Conservation (phyloP, 1,140 invertebrate species). For the Tetramorium parvispinum region DNA sequence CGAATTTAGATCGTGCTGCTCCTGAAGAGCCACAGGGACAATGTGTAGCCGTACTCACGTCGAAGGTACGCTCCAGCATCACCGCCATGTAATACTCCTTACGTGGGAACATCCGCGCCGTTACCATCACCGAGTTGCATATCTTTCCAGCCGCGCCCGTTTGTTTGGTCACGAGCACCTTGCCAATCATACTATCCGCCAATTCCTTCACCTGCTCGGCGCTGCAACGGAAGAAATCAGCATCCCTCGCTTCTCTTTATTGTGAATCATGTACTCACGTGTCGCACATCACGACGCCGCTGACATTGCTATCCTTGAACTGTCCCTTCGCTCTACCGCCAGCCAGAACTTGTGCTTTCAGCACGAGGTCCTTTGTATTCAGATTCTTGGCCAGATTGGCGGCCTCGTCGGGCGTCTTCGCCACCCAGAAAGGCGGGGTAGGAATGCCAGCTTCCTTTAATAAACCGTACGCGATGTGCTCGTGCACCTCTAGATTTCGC, state of each 20-base stretch:
- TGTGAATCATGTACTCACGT: slow-evolving; percentile 88
- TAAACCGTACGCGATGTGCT: slow-evolving; percentile 96
- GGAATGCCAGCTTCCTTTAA: slow-evolving; percentile 94
- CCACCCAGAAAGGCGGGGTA: slow-evolving; percentile 97
- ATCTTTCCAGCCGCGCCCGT: slow-evolving; percentile 96
- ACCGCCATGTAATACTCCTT: slow-evolving; percentile 98
- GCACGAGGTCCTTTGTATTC: slow-evolving; percentile 94
- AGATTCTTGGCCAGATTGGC: slow-evolving; percentile 91
- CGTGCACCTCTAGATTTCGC: slow-evolving; percentile 96
- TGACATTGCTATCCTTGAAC: slow-evolving; percentile 96
- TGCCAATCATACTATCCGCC: slow-evolving; percentile 95
- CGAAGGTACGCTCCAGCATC: slow-evolving; percentile 97
- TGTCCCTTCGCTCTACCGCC: slow-evolving; percentile 97
- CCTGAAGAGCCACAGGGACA: not conserved
- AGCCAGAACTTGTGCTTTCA: slow-evolving; percentile 98
- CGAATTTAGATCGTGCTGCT: not conserved
- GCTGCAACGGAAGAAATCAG: slow-evolving; percentile 84
- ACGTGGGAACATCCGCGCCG: slow-evolving; percentile 96
- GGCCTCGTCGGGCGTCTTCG: slow-evolving; percentile 94
- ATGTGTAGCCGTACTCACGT: slow-evolving; percentile 87
- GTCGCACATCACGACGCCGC: slow-evolving; percentile 96
- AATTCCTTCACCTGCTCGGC: slow-evolving; percentile 94
- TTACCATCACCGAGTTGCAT: slow-evolving; percentile 98
- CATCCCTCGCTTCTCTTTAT: too few relatives aligned
- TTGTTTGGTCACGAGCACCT: slow-evolving; percentile 97